Evolutionary conservation across 2,113 vertebrate genomes (phyloP).

Genomic region (Psilopsiagon aymara): DNA sequence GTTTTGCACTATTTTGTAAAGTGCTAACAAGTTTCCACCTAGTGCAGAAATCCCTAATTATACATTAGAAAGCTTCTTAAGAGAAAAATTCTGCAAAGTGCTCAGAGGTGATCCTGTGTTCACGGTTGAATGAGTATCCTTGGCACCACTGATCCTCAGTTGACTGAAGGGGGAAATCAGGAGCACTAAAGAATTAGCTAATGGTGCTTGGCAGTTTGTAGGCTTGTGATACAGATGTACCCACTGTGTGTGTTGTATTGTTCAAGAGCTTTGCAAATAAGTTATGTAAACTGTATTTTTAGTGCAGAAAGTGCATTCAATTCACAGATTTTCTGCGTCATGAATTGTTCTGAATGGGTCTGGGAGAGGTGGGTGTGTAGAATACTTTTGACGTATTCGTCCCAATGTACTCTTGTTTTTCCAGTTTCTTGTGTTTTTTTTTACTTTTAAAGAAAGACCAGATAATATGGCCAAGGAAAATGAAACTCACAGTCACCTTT

Average conservation of each 20-base stretch:
- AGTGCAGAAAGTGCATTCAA: not conserved
- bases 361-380: conserved; percentile 1
- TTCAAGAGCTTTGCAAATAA: conserved; percentile 12
- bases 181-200: not conserved
- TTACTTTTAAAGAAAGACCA: conserved; percentile 18
- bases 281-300: not conserved
- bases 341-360: conserved; percentile 20
- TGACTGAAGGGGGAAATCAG: not conserved
- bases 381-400: conserved; percentile 34
- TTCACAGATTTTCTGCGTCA: conserved; percentile 26
- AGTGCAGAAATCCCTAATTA: conserved; percentile 36
- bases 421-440: not conserved
- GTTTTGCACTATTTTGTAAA: not conserved
- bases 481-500: conserved; percentile 26
- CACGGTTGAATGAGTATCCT: conserved; percentile 44
- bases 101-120: not conserved
- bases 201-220: not conserved
- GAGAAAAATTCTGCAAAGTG: conserved; percentile 16
- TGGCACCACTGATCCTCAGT: conserved; percentile 27
- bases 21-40: conserved; percentile 19
- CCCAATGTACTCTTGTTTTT: not conserved
- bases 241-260: not conserved
- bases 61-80: conserved; percentile 20
- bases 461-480: conserved; percentile 25
- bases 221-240: not conserved